These are phyloP conservation scores for Mormoops blainvillei DNA, from an alignment of 2,113 vertebrate species.

Conservation along the genomic window DNA sequence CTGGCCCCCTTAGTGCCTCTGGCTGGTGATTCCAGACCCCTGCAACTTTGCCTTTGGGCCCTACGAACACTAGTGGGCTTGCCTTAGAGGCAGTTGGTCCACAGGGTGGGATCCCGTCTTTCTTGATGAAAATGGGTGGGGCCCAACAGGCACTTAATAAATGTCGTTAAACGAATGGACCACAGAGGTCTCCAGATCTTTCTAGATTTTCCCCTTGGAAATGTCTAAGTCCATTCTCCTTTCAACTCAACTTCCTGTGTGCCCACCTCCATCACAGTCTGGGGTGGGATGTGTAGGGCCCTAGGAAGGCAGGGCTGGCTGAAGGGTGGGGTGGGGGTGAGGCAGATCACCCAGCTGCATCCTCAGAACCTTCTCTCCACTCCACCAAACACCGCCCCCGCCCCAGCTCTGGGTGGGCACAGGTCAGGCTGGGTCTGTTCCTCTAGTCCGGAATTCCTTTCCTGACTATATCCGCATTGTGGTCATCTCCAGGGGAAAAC, in stretches of 20 bases:
- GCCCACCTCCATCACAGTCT: neutral
- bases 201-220: neutral
- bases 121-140: neutral
- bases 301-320: neutral
- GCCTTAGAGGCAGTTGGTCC: neutral
- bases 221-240: neutral
- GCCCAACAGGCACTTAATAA: neutral
- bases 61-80: neutral
- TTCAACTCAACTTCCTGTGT: neutral
- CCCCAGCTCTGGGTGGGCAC: neutral
- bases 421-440: neutral
- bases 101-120: neutral
- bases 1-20: neutral
- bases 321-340: fast-evolving
- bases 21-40: neutral
- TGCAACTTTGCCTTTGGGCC: neutral
- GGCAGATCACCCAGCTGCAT: neutral
- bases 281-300: neutral
- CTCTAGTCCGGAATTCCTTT: neutral
- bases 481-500: neutral
- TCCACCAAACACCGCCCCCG: fast-evolving
- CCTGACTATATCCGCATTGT: neutral
- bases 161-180: neutral
- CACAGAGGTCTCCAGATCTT: neutral
- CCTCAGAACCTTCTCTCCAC: neutral